phyloP scores from a whole-genome alignment of 1,140 invertebrate species.

The Branchinecta lindahli region DNA sequence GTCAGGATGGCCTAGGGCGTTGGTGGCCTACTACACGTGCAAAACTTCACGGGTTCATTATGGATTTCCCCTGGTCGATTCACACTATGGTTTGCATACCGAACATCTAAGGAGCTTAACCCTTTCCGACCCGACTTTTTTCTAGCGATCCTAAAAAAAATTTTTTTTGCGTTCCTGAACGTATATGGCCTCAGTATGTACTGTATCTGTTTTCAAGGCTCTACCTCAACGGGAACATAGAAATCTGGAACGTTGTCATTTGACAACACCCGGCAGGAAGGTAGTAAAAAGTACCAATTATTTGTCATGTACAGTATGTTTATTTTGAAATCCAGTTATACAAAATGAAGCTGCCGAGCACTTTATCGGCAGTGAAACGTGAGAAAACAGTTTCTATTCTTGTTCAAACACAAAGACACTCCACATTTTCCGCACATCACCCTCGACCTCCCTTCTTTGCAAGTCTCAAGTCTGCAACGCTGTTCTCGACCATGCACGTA shows the following conservation, averaged over 20 bases:
- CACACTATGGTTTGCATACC: too few species aligned
- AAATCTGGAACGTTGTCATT: too few species aligned
- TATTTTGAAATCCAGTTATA: background rate
- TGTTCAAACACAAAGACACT: too few species aligned
- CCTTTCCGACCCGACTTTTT: background rate
- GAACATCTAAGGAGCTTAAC: background rate
- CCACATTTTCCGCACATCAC: slow-evolving; percentile 5
- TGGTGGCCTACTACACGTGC: too few species aligned
- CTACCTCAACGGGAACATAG: too few species aligned
- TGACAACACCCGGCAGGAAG: too few species aligned
- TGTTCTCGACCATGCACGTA: background rate
- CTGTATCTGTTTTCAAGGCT: background rate
- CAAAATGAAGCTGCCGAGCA: too few species aligned
- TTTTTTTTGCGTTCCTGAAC: background rate
- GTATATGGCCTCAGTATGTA: background rate
- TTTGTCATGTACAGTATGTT: background rate
- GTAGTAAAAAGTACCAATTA: slow-evolving; percentile 6
- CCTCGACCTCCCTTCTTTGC: background rate
- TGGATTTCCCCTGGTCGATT: too few species aligned
- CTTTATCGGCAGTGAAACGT: too few species aligned
- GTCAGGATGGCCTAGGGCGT: too few species aligned
- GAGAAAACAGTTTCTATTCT: too few species aligned
- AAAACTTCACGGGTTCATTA: too few species aligned
- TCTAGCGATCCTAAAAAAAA: background rate
- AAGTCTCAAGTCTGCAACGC: slow-evolving; percentile 3